A percentile compares a stretch with the other conserved stretches of the same genome.
These are phyloP conservation scores for Saguinus midas DNA, from an alignment of 2,113 vertebrate species.

Conservation along the genomic window DNA sequence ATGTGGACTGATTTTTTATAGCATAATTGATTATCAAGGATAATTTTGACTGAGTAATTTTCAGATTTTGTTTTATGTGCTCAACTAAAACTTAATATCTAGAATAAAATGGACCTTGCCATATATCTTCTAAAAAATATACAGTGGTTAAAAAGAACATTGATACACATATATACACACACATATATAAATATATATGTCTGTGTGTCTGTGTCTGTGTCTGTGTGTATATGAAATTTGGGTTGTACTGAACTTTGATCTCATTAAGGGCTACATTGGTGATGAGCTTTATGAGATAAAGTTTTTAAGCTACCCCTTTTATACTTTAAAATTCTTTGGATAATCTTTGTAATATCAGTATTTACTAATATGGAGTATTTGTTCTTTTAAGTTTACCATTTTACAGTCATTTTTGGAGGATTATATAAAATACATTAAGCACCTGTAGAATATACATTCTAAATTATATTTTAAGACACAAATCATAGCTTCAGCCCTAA, in stretches of 20 bases:
- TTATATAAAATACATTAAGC: neutral
- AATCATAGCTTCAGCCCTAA: neutral
- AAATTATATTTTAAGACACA: neutral
- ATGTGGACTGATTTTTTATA: neutral
- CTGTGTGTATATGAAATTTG: neutral
- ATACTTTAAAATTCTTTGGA: neutral
- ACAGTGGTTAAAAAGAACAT: neutral
- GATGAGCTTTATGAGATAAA: neutral
- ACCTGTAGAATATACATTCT: neutral
- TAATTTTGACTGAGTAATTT: conserved; percentile 2
- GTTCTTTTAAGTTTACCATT: neutral
- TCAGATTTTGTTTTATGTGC: neutral
- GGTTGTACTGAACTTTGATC: neutral
- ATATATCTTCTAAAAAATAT: neutral
- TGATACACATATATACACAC: too few species aligned
- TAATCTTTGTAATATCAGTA: neutral
- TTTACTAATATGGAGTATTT: neutral
- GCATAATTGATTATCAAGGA: conserved; percentile 12
- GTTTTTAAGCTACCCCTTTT: neutral
- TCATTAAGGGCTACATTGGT: neutral
- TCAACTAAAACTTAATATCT: conserved; percentile 30
- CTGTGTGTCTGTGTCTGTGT: too few species aligned
- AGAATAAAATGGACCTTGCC: neutral
- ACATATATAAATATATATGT: too few species aligned
- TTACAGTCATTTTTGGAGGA: neutral